Conservation (phyloP, 2,113 vertebrate species). For the Cinclus cinclus region DNA sequence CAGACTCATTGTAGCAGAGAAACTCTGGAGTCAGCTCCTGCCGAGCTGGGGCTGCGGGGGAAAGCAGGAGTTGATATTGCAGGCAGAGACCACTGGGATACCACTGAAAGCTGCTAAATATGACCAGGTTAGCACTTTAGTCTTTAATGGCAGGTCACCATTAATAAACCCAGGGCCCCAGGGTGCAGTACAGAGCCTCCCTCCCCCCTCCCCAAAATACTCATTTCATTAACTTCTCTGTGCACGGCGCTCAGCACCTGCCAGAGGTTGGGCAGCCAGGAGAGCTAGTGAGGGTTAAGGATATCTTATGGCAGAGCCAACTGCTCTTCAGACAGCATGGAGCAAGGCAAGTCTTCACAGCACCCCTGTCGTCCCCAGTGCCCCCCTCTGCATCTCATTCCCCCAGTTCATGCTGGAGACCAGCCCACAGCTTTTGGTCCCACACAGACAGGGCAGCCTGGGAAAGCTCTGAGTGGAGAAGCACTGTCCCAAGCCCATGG, state of each 20-base stretch:
- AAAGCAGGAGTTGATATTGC: constrained; percentile 80
- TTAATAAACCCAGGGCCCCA: constrained; percentile 89
- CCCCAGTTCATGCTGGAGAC: accelerated
- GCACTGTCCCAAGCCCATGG: not conserved
- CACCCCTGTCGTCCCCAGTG: not conserved
- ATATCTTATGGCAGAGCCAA: not conserved
- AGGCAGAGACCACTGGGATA: constrained; percentile 79
- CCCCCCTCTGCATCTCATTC: not conserved
- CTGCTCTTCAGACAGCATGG: not conserved
- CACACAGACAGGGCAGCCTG: accelerated
- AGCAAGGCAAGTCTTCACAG: not conserved
- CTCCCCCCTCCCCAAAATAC: constrained; percentile 66
- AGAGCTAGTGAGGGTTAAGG: constrained; percentile 30
- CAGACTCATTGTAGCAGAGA: constrained; percentile 55
- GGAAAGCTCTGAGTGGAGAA: not conserved
- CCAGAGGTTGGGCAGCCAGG: not conserved
- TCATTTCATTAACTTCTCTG: constrained; percentile 69
- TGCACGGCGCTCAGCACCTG: constrained; percentile 27
- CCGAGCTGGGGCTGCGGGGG: constrained; percentile 44
- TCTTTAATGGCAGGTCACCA: constrained; percentile 78
- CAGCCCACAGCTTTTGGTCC: not conserved
- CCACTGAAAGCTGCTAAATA: constrained; percentile 87
- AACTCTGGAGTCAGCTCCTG: constrained; percentile 72
- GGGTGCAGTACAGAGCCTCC: constrained; percentile 80
- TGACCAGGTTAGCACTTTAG: constrained; percentile 93